Evolutionary conservation across 2,113 vertebrate species (phyloP), one percentile per base, ranked within the genome.

Genomic region (Acrocephalus arundinaceus): DNA sequence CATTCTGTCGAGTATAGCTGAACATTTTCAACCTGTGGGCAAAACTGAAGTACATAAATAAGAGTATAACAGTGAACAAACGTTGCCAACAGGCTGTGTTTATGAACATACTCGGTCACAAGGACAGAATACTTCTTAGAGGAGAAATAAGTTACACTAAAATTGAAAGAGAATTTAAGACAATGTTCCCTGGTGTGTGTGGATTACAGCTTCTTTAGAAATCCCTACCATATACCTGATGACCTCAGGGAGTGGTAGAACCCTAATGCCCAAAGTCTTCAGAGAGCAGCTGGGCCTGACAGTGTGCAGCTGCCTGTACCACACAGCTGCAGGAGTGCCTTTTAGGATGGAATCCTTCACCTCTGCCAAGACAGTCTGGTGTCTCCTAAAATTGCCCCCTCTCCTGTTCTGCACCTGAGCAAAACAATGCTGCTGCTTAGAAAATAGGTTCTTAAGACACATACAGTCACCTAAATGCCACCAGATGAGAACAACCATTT

Each of bases 211-310:
- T 74, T 57, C 49, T 39, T 67, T 58, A 39, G 39, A 82, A 74
- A 77, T n/a, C 31, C 15, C 49, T 28, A 58, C 35, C 22, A 20
- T 6, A 2, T 1, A 3, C 11, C 4, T 0, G 0, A 3, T 45
- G 51, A n/a, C n/a, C 23, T 45, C 2, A 0, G 43, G 6, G 2
- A 85, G 12, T 6, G 8, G 4, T 28, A 19, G n/a, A 35, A 54
- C 13, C 5, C 13, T 13, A 18, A 33, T 23, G 41, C 7, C 23
- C 51, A 45, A 28, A 65, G 4, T 18, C 35, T 33, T 5, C 48
- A 48, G 13, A 11, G 27, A 57, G 33, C 31, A 33, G 17, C 48
- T 92, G 52, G 25, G 33, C 12, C 30, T 51, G 39, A 55, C 13
- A 7, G 7, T 15, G 28, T 6, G 17, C 41, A 85, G 31, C 30